Conservation (phyloP, 2,797 vertebrate species). For the Oreortyx pictus region DNA sequence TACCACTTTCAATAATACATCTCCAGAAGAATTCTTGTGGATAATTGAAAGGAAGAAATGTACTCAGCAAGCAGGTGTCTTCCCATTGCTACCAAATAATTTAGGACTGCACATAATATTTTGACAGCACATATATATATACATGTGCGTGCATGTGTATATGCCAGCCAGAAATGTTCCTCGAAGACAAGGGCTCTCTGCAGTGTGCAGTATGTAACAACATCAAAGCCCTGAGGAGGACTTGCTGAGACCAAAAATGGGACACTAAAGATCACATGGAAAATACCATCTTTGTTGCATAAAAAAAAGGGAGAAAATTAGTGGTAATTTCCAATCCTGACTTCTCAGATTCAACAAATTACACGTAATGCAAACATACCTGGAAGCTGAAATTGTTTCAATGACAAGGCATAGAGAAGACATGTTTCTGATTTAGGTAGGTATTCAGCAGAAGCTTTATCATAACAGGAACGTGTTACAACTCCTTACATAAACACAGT, state of each 20-base stretch:
- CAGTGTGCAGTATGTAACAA: background rate
- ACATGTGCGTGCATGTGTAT: background rate
- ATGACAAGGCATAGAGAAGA: background rate
- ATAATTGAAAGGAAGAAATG: conserved; percentile 7
- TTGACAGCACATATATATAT: background rate
- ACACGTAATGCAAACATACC: background rate
- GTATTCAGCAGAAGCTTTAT: background rate
- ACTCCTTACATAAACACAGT: rapidly evolving
- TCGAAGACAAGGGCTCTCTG: background rate
- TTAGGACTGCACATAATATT: conserved; percentile 15
- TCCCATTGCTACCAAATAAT: conserved; percentile 61
- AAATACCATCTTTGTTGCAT: rapidly evolving
- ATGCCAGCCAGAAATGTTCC: conserved; percentile 31
- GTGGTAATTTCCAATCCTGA: background rate
- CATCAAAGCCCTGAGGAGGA: background rate
- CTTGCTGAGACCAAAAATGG: background rate
- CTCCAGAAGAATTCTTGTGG: background rate
- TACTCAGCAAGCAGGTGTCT: conserved; percentile 40
- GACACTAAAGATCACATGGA: background rate
- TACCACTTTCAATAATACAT: conserved; percentile 50
- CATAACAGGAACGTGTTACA: background rate
- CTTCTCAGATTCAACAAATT: background rate
- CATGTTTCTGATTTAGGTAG: rapidly evolving
- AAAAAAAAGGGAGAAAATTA: background rate
- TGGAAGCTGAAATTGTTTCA: background rate